These are phyloP conservation scores for Leptura quadrifasciata DNA, from an alignment of 2,888 invertebrate genomes.

Conservation along the genomic window DNA sequence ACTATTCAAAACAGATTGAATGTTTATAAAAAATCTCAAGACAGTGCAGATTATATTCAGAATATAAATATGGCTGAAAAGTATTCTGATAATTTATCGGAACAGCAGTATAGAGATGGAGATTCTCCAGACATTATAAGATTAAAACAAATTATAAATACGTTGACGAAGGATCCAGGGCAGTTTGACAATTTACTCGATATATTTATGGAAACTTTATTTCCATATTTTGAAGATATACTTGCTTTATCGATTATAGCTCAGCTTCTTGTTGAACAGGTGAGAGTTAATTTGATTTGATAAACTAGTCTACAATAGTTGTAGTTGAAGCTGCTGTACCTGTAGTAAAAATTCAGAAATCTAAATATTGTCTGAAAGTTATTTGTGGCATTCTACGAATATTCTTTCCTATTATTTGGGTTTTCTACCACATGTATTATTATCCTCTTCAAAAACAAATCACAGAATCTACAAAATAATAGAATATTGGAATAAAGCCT, in stretches of 20 bases:
- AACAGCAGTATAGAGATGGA: slow-evolving; percentile 6
- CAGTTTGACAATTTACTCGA: slow-evolving; percentile 84
- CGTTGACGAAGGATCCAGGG: slow-evolving; percentile 86
- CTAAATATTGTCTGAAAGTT: too few species aligned
- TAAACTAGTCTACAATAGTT: background rate
- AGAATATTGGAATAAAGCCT: too few species aligned
- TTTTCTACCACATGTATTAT: too few species aligned
- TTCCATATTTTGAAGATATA: slow-evolving; percentile 79
- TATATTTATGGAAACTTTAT: slow-evolving; percentile 82
- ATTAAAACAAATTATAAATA: slow-evolving; percentile 83
- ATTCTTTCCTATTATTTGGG: too few species aligned
- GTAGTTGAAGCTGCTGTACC: too few species aligned
- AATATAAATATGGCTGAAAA: background rate
- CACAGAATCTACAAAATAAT: too few species aligned
- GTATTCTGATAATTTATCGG: background rate
- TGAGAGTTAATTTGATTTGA: slow-evolving; percentile 61
- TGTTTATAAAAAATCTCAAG: slow-evolving; percentile 49
- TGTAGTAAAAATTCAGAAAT: too few species aligned
- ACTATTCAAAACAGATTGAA: slow-evolving; percentile 64
- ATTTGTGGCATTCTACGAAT: too few species aligned
- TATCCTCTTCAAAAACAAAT: too few species aligned
- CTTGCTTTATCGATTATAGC: slow-evolving; percentile 79
- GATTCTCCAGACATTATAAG: slow-evolving; percentile 73
- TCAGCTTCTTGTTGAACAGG: slow-evolving; percentile 82
- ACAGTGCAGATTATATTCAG: slow-evolving; percentile 20